Percentiles rank a stretch among this genome's conserved stretches.
Evolutionary conservation across 2,797 vertebrate species (phyloP).

Genomic region (Limosa lapponica): DNA sequence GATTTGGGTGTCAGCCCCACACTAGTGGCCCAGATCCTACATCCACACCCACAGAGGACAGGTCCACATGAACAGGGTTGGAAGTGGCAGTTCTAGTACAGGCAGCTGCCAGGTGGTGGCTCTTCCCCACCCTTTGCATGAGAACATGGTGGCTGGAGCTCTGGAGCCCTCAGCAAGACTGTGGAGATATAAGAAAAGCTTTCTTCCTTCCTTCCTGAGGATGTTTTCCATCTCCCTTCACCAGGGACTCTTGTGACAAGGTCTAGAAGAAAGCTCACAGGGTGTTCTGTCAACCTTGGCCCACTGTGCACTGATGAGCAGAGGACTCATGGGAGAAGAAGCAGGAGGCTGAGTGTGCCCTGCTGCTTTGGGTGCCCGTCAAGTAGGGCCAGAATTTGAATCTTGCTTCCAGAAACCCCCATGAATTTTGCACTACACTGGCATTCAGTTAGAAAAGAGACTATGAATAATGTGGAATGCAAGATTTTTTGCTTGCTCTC

Average conservation of each 20-base stretch:
- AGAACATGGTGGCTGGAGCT: background rate
- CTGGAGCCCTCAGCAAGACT: background rate
- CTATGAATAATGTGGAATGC: background rate
- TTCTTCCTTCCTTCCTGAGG: background rate
- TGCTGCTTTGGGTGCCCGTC: rapidly evolving
- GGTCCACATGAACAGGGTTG: rapidly evolving
- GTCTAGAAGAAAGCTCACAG: background rate
- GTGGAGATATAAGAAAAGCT: background rate
- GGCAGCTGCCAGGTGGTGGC: background rate
- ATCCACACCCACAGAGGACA: rapidly evolving
- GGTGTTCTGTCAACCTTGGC: background rate
- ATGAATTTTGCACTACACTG: background rate
- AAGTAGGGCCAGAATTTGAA: background rate
- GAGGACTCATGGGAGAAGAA: background rate
- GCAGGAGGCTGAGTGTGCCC: background rate
- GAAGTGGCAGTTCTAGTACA: background rate
- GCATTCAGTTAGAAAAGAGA: background rate
- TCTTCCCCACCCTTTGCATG: background rate
- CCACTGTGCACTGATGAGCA: rapidly evolving
- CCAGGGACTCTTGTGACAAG: background rate
- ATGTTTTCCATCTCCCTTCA: background rate
- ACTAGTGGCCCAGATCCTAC: background rate
- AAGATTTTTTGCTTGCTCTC: background rate
- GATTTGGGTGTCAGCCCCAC: background rate
- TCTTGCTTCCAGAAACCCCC: background rate